These are phyloP conservation scores for Cyphomyrus plagiostoma DNA, from an alignment of 2,113 vertebrate species.

Conservation along the genomic window DNA sequence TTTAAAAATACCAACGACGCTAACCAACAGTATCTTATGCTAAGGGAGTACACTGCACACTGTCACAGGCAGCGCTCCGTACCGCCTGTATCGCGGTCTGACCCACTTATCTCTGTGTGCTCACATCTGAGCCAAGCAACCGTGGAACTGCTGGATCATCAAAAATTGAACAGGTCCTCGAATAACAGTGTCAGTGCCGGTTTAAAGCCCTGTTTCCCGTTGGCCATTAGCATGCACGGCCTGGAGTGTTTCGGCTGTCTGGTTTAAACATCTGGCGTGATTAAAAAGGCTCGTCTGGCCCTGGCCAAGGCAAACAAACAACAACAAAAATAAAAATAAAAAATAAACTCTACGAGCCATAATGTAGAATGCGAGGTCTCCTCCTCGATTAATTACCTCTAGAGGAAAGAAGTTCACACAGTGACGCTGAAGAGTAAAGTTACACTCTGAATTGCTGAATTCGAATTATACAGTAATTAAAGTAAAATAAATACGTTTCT, in stretches of 20 bases:
- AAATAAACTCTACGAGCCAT: not conserved
- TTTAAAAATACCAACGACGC: not conserved
- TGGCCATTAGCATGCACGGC: not conserved
- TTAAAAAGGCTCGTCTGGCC: not conserved
- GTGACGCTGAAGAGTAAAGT: not conserved
- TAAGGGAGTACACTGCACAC: not conserved
- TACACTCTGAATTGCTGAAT: not conserved
- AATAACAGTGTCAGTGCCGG: not conserved
- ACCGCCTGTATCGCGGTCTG: not conserved
- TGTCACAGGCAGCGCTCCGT: not conserved
- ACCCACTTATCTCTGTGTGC: conserved; percentile 18
- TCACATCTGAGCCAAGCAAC: conserved; percentile 12
- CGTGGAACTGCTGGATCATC: conserved; percentile 8
- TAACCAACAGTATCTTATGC: not conserved
- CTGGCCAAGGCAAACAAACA: not conserved
- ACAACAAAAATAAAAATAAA: not conserved
- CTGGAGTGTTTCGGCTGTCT: not conserved
- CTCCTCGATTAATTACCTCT: not conserved
- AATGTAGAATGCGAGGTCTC: not conserved
- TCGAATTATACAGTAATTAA: conserved; percentile 9
- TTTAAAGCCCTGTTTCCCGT: not conserved
- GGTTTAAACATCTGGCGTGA: not conserved
- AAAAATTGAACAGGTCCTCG: conserved; percentile 13
- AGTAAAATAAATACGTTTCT: conserved; percentile 5
- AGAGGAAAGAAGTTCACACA: not conserved